Evolutionary conservation across 2,113 vertebrate species (phyloP), one percentile per base, ranked within the genome.

Genomic region (Bubo bubo): DNA sequence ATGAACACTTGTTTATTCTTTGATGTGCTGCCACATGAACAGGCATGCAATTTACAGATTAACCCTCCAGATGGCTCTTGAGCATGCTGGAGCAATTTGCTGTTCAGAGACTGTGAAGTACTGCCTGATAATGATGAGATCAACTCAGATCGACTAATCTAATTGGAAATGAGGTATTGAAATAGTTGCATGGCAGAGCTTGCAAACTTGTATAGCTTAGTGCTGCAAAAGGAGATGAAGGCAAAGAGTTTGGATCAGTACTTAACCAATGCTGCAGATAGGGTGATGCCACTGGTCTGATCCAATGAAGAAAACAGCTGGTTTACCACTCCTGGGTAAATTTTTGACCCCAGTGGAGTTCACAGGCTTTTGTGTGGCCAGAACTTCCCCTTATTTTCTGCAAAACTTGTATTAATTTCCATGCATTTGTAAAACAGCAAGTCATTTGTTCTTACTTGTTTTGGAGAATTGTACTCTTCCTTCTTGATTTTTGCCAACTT

Each of bases 131-230:
- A 30, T 19, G 16, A 52, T 14, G 52, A 58, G 20, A 37, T n/a
- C 56, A 43, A 12, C 32, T 72, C 52, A 11, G 19, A 49, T 2
- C 0, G 1, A 70, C 16, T 73, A 56, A 79, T 9, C 9, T 55
- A 59, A 63, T 71, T 2, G 0, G 0, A 47, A 52, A 21, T 68
- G 15, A 53, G 17, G 5, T 60, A 39, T 23, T 41, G 30, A 77
- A 55, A 39, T 28, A 27, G 28, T 41, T 2, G 0, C 10, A 21
- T 37, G 22, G 26, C 22, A 68, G 47, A 68, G 8, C 21, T 47
- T 59, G 23, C 41, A 41, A 68, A 72, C 49, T 55, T 15, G 8
- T 27, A 53, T 26, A 26, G 43, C 15, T 79, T 41, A 63, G 17
- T 56, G 35, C 26, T 90, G 23, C n/a, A 39, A 82, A 63, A 68